Base-by-base conservation (phyloP, 2,888 invertebrate species). In the Azorinus chamasolen region DNA sequence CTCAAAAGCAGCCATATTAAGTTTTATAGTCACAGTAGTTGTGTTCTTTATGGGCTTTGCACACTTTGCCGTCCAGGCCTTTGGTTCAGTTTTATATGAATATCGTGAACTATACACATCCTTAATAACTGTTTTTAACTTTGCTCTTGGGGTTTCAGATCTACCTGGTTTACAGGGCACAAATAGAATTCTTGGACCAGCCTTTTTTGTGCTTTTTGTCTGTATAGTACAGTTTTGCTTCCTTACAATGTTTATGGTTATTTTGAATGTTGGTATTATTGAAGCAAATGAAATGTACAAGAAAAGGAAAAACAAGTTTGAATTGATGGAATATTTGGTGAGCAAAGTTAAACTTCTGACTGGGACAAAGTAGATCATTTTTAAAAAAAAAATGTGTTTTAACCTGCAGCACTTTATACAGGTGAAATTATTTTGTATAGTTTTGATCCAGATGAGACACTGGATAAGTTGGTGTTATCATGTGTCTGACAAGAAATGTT, bases 121-220 rank as follows among this genome's bases (percentile, higher is more conserved):
- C 50, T 46, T 83, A 0, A 62, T 83, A 37, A 79, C 84, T 3
- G 32, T 87, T 18, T 78, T 84, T 37, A 83, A 83, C 57, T 82
- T 86, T 63, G 76, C 80, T 5, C 62, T 86, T 0, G 86, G 85
- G 10, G 79, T 78, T 4, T 84, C 85, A 4, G 84, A 88, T 64
- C 82, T 80, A 37, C 77, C 69, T 37, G 79, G 78, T 1, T 46
- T 86, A 8, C 41, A 73, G 18, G 54, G 51, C 24, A 73, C 70
- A 0, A 73, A 83, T 39, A 46, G 70, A 12, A 20, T 83, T n/a
- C 43, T 87, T 14, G 88, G 86, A 5, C 87, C 87, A 20, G 10
- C 76, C 4, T 87, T 70, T 61, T 87, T 84, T 71, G 80, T 84
- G 20, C 1, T 70, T 6, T 83, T 84, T 77, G 72, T 81, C 0